Evolutionary conservation across 2,888 invertebrate species (phyloP).

Genomic region (Argyresthia albistria): DNA sequence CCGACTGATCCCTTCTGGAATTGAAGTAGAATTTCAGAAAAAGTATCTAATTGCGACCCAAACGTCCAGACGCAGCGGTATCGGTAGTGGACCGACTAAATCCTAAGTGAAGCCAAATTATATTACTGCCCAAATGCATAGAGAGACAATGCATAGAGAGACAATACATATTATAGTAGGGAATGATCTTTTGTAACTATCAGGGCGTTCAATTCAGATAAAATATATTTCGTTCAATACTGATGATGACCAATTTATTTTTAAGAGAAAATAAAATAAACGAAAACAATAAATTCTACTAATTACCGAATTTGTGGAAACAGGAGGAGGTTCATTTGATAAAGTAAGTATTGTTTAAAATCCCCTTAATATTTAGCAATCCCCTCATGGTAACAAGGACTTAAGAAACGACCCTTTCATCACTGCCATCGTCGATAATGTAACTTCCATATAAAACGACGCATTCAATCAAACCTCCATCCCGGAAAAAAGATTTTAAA

Average conservation of each 20-base stretch:
- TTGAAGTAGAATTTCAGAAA: too few species aligned
- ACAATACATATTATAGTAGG: constrained; percentile 16
- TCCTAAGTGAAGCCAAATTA: too few species aligned
- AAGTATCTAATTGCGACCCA: too few species aligned
- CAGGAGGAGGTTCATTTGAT: constrained; percentile 63
- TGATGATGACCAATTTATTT: constrained; percentile 1
- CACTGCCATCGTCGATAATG: constrained; percentile 18
- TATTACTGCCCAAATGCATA: too few species aligned
- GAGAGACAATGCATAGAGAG: constrained; percentile 17
- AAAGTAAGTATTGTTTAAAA: neutral
- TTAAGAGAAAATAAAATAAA: constrained; percentile 24
- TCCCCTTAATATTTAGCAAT: constrained; percentile 19
- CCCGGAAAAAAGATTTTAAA: constrained; percentile 4
- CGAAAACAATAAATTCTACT: constrained; percentile 24
- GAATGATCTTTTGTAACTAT: constrained; percentile 19
- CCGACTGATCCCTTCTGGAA: too few species aligned
- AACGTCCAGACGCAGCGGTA: too few species aligned
- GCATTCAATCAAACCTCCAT: constrained; percentile 27
- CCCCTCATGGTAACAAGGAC: constrained; percentile 52
- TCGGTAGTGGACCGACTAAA: too few species aligned
- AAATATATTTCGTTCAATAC: constrained; percentile 11
- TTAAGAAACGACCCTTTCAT: neutral
- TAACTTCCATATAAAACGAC: constrained; percentile 44
- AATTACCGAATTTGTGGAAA: constrained; percentile 46
- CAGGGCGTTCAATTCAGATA: constrained; percentile 57